Base-by-base conservation (phyloP, 2,888 invertebrate genomes). In the Myopa tessellatipennis region DNA sequence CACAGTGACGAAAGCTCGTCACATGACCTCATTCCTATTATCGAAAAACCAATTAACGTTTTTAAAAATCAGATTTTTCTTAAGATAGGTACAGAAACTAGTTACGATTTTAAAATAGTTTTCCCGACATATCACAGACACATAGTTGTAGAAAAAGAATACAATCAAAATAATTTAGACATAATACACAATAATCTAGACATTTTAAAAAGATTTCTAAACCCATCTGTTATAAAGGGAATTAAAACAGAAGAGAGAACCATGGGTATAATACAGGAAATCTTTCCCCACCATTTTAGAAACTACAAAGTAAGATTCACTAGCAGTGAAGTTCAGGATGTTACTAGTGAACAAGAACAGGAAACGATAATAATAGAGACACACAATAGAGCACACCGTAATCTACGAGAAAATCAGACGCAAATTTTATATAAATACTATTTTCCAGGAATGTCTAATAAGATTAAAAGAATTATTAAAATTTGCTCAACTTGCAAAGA, bases 21-120 rank as follows among this genome's bases (percentile, higher is more conserved):
- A 10, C 45, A 52, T 45, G 18, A 70, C 34, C 14, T 81, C 8
- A 80, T 83, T 1, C 78, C 75, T n/a, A 74, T 65, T 36, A 45
- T 78, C 3, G 79, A 80, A 74, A 70, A 74, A 12, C 81, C 77
- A 12, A 81, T 79, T 26, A 82, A 79, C 26, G 78, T 79, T 8
- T 82, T 80, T 50, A 80, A 78, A 75, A 83, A 81, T 34, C 80
- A 80, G 75, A 58, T 81, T 14, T 69, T 81, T 36, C 50, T 52
- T 14, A 34, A 55, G 12, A 78, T 58, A 4, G 74, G 67, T 6
- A 77, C 78, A 71, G 60, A 68, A 52, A 71, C 75, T 10, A 36
- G 60, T n/a, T 78, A 80, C 71, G 74, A 73, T 50, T 80, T 80
- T 58, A 36, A 77, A 38, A 78, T 73, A 4, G 71, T 78, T 4